Evolutionary conservation across 2,797 vertebrate genomes (phyloP).

Genomic region (Etheostoma perlongum): DNA sequence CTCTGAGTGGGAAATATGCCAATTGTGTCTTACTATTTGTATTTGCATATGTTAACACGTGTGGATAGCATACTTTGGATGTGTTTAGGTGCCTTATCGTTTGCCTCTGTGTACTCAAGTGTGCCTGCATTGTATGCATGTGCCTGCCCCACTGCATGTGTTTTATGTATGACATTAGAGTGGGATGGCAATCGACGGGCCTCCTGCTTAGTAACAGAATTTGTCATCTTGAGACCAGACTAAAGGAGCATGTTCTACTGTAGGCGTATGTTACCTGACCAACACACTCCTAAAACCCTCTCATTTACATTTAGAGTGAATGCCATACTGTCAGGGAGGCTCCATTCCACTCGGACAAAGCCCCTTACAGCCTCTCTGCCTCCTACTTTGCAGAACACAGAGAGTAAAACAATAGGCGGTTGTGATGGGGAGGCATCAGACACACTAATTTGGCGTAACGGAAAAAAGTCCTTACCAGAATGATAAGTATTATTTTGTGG

Average conservation of each 20-base stretch:
- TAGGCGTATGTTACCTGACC: slow-evolving; percentile 78
- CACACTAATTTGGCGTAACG: slow-evolving; percentile 73
- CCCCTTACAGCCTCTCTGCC: slow-evolving; percentile 65
- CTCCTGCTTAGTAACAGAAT: slow-evolving; percentile 57
- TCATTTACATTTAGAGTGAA: slow-evolving; percentile 91
- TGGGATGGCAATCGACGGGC: slow-evolving; percentile 41
- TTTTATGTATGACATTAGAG: slow-evolving; percentile 42
- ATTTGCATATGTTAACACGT: slow-evolving; percentile 19
- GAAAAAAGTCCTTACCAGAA: slow-evolving; percentile 61
- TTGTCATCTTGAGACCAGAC: slow-evolving; percentile 73
- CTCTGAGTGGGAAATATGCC: slow-evolving; percentile 5
- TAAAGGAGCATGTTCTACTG: slow-evolving; percentile 65
- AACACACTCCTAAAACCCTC: slow-evolving; percentile 76
- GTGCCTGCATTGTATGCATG: not conserved
- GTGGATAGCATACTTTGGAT: slow-evolving; percentile 18
- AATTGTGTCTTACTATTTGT: not conserved
- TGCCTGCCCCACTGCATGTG: slow-evolving; percentile 3
- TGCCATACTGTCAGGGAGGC: slow-evolving; percentile 73
- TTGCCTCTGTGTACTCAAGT: slow-evolving; percentile 20
- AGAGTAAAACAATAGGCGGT: slow-evolving; percentile 73
- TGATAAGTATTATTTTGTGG: slow-evolving; percentile 58
- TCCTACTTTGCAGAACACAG: slow-evolving; percentile 69
- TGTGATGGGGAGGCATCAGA: slow-evolving; percentile 68
- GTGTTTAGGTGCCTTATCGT: slow-evolving; percentile 21
- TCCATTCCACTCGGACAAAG: slow-evolving; percentile 77